These are phyloP conservation scores for Microctonus brassicae DNA, from an alignment of 2,888 invertebrate species.

Conservation along the genomic window DNA sequence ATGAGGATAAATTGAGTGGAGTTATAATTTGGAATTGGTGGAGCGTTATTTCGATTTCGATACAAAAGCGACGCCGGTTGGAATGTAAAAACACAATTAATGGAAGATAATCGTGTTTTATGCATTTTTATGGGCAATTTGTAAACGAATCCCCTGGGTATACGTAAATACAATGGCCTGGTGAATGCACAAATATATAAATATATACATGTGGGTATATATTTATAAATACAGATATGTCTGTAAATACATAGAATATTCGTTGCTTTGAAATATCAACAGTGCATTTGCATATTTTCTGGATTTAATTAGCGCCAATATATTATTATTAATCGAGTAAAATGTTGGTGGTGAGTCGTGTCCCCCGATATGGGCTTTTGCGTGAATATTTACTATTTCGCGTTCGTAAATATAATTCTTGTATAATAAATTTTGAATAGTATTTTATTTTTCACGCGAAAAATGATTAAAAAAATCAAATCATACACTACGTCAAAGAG, in stretches of 20 bases:
- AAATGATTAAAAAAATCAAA: conserved; percentile 29
- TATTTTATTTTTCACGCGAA: conserved; percentile 28
- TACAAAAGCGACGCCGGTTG: conserved; percentile 7
- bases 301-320: conserved; percentile 67
- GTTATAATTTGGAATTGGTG: conserved; percentile 24
- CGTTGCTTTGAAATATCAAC: conserved; percentile 60
- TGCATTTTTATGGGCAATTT: conserved; percentile 66
- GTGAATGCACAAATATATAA: neutral
- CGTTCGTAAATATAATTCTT: conserved; percentile 43
- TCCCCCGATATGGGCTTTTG: conserved; percentile 38
- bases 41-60: conserved; percentile 26
- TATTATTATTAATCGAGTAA: conserved; percentile 65
- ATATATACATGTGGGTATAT: neutral
- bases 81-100: conserved; percentile 59
- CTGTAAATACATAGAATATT: neutral
- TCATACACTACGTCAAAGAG: conserved; percentile 1
- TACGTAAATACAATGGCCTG: conserved; percentile 6
- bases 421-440: neutral
- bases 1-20: conserved; percentile 15
- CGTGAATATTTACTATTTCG: conserved; percentile 58
- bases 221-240: neutral
- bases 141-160: conserved; percentile 59
- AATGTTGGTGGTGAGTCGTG: conserved; percentile 53
- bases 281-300: conserved; percentile 67
- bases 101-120: conserved; percentile 63